phyloP scores from a whole-genome alignment of 2,888 invertebrate species.

The Diarsia rubi region DNA sequence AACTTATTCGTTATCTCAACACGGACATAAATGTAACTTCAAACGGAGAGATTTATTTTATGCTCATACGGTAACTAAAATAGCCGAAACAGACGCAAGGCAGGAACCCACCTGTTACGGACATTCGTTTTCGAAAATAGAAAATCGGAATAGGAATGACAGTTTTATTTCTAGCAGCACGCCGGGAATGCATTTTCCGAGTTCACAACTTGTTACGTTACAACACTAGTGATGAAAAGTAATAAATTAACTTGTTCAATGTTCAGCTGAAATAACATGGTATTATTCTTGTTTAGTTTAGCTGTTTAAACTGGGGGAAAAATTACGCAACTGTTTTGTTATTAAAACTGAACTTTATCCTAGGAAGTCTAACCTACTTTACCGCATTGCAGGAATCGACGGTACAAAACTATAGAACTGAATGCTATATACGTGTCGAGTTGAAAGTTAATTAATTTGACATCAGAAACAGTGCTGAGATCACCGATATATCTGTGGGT shows the following conservation, averaged over 20 bases:
- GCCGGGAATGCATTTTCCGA: conserved; percentile 62
- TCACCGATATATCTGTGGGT: conserved; percentile 38
- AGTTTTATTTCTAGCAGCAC: conserved; percentile 78
- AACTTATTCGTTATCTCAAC: conserved; percentile 81
- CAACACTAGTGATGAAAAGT: conserved; percentile 33
- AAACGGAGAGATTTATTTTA: conserved; percentile 82
- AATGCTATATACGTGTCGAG: neutral
- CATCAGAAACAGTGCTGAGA: conserved; percentile 20
- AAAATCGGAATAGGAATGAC: conserved; percentile 80
- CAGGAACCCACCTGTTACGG: conserved; percentile 83
- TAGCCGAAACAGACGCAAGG: conserved; percentile 68
- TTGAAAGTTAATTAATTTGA: neutral
- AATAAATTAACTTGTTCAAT: conserved; percentile 25
- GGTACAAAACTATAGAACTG: neutral
- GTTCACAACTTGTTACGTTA: conserved; percentile 43
- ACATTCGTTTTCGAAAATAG: conserved; percentile 81
- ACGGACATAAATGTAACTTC: conserved; percentile 79
- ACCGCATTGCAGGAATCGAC: neutral
- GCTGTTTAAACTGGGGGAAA: conserved; percentile 26
- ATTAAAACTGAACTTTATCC: neutral
- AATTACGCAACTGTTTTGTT: conserved; percentile 11
- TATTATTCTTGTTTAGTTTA: conserved; percentile 42
- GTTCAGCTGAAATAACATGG: conserved; percentile 67
- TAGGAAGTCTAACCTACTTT: conserved; percentile 18
- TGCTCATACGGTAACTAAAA: conserved; percentile 69